These are phyloP conservation scores for Lepilemur septentrionalis DNA, from an alignment of 2,797 vertebrate species.

Conservation along the genomic window DNA sequence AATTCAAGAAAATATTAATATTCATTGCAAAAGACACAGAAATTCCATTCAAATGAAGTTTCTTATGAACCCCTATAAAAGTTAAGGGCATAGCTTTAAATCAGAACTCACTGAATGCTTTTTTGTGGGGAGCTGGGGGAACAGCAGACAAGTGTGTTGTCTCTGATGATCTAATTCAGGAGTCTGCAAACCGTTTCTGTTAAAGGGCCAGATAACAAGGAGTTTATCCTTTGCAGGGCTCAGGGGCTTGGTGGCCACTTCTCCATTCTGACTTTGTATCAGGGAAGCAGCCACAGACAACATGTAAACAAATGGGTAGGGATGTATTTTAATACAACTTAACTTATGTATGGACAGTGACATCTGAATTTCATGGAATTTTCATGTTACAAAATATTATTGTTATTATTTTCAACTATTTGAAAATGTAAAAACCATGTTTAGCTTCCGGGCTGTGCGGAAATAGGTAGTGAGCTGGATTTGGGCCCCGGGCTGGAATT, in stretches of 20 bases:
- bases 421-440: neutral
- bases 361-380: neutral
- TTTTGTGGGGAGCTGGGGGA: neutral
- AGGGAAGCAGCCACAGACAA: neutral
- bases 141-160: neutral
- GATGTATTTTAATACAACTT: neutral
- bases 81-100: neutral
- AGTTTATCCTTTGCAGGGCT: neutral
- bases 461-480: neutral
- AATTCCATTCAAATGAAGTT: constrained; percentile 23
- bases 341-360: neutral
- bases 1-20: constrained; percentile 26
- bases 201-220: neutral
- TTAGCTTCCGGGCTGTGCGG: neutral
- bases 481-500: neutral
- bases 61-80: constrained; percentile 37
- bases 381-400: neutral
- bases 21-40: constrained; percentile 27
- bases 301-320: neutral
- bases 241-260: neutral
- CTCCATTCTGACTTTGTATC: neutral
- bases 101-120: neutral
- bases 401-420: neutral
- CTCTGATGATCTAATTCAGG: neutral
- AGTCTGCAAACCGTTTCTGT: neutral